Base-by-base conservation (phyloP, 2,797 vertebrate species). In the Astyanax mexicanus region DNA sequence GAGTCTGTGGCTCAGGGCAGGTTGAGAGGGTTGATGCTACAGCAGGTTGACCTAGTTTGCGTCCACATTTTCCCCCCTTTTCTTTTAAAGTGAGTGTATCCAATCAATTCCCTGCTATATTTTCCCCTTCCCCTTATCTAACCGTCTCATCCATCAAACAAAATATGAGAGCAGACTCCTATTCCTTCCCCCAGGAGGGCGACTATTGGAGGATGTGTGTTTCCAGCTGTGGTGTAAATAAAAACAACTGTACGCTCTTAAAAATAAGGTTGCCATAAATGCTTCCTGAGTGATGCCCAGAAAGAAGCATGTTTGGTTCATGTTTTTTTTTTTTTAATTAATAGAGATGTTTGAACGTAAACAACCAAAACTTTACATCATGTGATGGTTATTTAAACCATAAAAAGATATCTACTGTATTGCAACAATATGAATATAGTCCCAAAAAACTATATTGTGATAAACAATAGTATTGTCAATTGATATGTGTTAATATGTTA, bases 1-100 rank as follows among this genome's bases (percentile, higher is more conserved):
- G 51, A 38, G 47, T 51, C 5, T 51, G 27, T 55, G 44, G 52
- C 40, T 60, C 23, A 38, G 70, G 60, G 23, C 58, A 17, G 44
- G 75, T 62, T 38, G 25, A 67, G 35, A 65, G 21, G 52, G 42
- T 67, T 64, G 58, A 29, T 23, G 68, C 3, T 40, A 23, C 27
- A 60, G 38, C 51, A 64, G 35, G 32, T 32, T 69, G 64, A 79
- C 77, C 77, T 62, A 74, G 72, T 64, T 69, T 69, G 23, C 4
- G 3, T 44, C 51, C 4, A 40, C 12, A 15, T 21, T 54, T 29
- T 54, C n/a, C 52, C 54, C 29, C 29, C 5, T 54, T 32, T 51
- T 51, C 21, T 23, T 25, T 25, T 15, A 55, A 17, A 58, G 27
- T 66, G 37, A 58, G 27, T 66, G 37, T 55, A 21, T 25, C 37